Conservation (phyloP, 1,140 invertebrate species). For the Antheraea pernyi region DNA sequence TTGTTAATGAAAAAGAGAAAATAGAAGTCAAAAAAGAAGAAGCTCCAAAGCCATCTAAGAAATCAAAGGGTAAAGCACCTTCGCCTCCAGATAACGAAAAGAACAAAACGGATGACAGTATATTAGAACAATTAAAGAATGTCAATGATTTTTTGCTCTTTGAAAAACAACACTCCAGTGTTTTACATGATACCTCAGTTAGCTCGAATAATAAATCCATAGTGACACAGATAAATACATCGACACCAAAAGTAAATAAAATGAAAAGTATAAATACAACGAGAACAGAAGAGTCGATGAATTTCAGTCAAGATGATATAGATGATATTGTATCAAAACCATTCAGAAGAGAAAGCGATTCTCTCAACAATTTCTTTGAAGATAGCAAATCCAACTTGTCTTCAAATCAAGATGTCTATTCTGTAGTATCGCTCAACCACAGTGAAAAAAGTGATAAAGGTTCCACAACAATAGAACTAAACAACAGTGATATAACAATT, state of each 20-base stretch:
- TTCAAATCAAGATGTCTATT: slow-evolving; percentile 71
- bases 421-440: slow-evolving; percentile 69
- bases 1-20: slow-evolving; percentile 59
- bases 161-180: slow-evolving; percentile 68
- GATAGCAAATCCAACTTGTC: slow-evolving; percentile 76
- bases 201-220: slow-evolving; percentile 27
- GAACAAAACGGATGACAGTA: slow-evolving; percentile 70
- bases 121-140: slow-evolving; percentile 64
- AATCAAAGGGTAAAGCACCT: slow-evolving; percentile 87
- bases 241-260: slow-evolving; percentile 68
- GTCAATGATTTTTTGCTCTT: slow-evolving; percentile 63
- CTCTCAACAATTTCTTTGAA: slow-evolving; percentile 75
- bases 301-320: slow-evolving; percentile 72
- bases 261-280: slow-evolving; percentile 40
- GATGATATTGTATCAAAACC: slow-evolving; percentile 72
- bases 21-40: slow-evolving; percentile 71
- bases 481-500: slow-evolving; percentile 87
- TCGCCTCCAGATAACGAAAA: slow-evolving; percentile 80
- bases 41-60: slow-evolving; percentile 78
- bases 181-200: slow-evolving; percentile 54
- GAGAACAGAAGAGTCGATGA: slow-evolving; percentile 64
- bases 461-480: slow-evolving; percentile 83
- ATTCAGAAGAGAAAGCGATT: slow-evolving; percentile 75
- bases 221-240: slow-evolving; percentile 57
- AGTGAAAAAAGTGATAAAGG: slow-evolving; percentile 73